Percentiles rank a stretch among this genome's conserved stretches.
These are phyloP conservation scores for Agapornis roseicollis DNA, from an alignment of 2,113 vertebrate species.

Conservation along the genomic window DNA sequence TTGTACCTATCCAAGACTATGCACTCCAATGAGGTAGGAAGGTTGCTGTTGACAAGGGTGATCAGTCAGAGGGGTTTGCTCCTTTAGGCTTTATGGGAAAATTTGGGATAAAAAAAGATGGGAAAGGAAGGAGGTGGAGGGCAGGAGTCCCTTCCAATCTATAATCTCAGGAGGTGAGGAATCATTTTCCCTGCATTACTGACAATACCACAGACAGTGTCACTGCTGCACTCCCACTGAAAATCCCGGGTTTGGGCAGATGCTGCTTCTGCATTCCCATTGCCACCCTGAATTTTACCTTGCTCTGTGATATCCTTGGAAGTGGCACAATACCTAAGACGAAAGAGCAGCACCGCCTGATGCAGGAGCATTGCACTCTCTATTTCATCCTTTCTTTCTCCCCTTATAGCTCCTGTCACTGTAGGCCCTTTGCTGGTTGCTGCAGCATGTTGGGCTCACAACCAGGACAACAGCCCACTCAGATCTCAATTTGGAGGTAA, in stretches of 20 bases:
- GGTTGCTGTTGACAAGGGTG: not conserved
- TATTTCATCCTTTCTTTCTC: accelerated
- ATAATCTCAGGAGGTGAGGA: not conserved
- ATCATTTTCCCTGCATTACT: accelerated
- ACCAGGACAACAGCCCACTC: accelerated
- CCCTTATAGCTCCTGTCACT: accelerated
- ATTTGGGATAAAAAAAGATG: not conserved
- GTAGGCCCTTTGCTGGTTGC: not conserved
- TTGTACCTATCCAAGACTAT: not conserved
- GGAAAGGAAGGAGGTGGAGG: not conserved
- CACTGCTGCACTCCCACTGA: accelerated
- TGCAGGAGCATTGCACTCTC: not conserved
- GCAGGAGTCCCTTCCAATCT: not conserved
- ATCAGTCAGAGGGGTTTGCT: not conserved
- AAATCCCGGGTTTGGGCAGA: not conserved
- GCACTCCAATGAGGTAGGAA: not conserved
- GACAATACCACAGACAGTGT: accelerated
- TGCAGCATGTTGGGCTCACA: not conserved
- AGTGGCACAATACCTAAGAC: not conserved
- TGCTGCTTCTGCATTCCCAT: not conserved
- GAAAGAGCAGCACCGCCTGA: not conserved
- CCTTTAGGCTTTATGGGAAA: not conserved
- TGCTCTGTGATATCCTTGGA: not conserved
- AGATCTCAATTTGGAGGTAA: not conserved
- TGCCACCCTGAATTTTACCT: not conserved